These are phyloP conservation scores for Aphelocoma californica DNA, from an alignment of 2,797 vertebrate species.

Conservation along the genomic window DNA sequence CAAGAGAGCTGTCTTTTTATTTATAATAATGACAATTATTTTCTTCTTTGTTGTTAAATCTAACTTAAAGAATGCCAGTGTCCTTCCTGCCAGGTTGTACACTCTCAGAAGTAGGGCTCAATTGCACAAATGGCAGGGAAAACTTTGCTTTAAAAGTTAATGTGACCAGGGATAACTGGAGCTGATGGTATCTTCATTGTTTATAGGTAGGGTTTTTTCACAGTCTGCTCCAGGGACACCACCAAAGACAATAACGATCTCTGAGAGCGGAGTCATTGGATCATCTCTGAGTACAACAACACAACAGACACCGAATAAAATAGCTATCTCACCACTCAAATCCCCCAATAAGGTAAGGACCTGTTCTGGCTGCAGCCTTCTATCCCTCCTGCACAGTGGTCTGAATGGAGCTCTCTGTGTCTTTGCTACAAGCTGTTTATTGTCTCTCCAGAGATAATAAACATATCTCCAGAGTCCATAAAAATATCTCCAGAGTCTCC, in stretches of 20 bases:
- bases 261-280: conserved; percentile 83
- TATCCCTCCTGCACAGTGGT: background rate
- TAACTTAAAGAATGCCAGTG: background rate
- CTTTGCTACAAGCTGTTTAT: background rate
- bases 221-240: conserved; percentile 86
- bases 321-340: conserved; percentile 97
- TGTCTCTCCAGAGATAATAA: background rate
- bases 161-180: background rate
- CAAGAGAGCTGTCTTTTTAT: rapidly evolving
- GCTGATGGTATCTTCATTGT: conserved; percentile 55
- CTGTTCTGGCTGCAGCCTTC: background rate
- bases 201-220: conserved; percentile 89
- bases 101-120: background rate
- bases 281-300: conserved; percentile 80
- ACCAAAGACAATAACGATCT: conserved; percentile 87
- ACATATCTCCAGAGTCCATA: background rate
- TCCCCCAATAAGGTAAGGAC: conserved; percentile 93
- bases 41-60: background rate
- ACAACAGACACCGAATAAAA: conserved; percentile 89
- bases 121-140: background rate
- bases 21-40: background rate
- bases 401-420: background rate
- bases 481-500: background rate
- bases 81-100: background rate
- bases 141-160: background rate